Evolutionary conservation across 2,888 invertebrate species (phyloP).

Genomic region (Scaptomyza cyrtandrae): DNA sequence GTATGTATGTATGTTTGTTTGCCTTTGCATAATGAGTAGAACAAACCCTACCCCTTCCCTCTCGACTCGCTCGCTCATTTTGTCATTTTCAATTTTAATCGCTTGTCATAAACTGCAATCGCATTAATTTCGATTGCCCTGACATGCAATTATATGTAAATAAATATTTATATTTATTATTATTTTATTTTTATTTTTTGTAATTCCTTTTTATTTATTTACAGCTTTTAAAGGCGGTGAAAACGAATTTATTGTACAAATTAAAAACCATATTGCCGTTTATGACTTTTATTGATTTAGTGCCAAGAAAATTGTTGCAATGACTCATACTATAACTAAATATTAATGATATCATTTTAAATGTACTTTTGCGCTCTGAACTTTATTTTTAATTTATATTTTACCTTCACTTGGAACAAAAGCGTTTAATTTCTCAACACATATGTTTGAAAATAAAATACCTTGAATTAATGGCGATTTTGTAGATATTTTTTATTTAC

Average conservation of each 20-base stretch:
- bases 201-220: conserved; percentile 69
- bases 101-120: conserved; percentile 79
- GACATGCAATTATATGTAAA: conserved; percentile 73
- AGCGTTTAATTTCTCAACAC: conserved; percentile 6
- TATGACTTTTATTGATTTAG: conserved; percentile 64
- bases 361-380: conserved; percentile 11
- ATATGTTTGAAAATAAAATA: conserved; percentile 36
- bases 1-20: too few relatives aligned
- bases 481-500: conserved; percentile 19
- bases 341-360: not conserved
- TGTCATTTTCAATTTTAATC: conserved; percentile 67
- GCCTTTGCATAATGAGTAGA: too few relatives aligned
- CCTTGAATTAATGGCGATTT: conserved; percentile 36
- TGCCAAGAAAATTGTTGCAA: conserved; percentile 15
- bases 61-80: conserved; percentile 23
- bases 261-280: conserved; percentile 46
- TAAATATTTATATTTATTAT: conserved; percentile 63
- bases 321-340: not conserved
- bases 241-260: conserved; percentile 35
- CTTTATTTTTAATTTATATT: not conserved
- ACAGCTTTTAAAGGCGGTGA: conserved; percentile 20
- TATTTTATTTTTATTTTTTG: conserved; percentile 55
- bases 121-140: conserved; percentile 66
- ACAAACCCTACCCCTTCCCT: not conserved
- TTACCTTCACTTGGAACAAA: conserved; percentile 4